Conservation (phyloP, 2,797 vertebrate species). For the Distichodus sexfasciatus region DNA sequence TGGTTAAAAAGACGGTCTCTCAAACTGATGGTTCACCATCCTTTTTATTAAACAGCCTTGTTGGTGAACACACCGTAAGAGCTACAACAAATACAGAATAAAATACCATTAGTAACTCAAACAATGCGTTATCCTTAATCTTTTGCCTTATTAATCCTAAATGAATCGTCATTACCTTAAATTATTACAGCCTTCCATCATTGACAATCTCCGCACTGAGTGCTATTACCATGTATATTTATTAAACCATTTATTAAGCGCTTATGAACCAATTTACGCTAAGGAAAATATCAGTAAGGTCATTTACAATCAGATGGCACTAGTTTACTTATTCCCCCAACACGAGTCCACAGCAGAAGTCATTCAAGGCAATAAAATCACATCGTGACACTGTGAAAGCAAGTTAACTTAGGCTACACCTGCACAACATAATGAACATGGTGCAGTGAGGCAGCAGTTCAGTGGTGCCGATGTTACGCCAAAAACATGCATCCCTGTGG, state of each 20-base stretch:
- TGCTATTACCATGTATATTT: neutral
- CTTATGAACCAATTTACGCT: too few species aligned
- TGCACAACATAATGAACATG: too few species aligned
- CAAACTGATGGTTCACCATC: neutral
- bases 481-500: too few species aligned
- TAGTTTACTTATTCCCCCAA: too few species aligned
- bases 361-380: too few species aligned
- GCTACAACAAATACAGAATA: neutral
- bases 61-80: neutral
- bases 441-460: too few species aligned
- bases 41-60: neutral
- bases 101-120: conserved; percentile 3
- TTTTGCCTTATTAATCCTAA: neutral
- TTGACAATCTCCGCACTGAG: neutral
- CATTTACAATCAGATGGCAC: too few species aligned
- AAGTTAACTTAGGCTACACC: too few species aligned
- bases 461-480: too few species aligned
- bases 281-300: too few species aligned
- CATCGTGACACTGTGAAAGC: too few species aligned
- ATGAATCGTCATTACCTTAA: neutral
- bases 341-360: too few species aligned
- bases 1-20: conserved; percentile 1
- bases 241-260: neutral
- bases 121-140: neutral
- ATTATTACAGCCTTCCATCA: neutral